Conservation (phyloP, 2,797 vertebrate genomes). For the Enteromius mattozi region DNA sequence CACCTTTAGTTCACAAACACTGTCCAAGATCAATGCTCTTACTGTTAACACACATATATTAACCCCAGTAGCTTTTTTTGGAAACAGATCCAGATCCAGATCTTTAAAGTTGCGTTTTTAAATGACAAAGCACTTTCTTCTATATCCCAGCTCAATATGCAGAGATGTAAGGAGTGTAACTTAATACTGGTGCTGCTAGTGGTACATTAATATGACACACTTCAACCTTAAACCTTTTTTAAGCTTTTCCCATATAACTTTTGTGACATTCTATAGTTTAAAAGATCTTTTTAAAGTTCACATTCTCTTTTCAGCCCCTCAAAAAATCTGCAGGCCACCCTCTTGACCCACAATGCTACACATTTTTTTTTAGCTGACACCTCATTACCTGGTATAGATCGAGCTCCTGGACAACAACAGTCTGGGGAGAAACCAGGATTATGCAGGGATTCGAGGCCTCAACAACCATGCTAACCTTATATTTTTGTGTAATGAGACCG, state of each 20-base stretch:
- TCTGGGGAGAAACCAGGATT: background rate
- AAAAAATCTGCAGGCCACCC: background rate
- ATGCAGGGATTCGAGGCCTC: background rate
- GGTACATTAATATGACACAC: background rate
- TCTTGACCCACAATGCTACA: background rate
- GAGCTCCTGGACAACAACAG: slow-evolving; percentile 3
- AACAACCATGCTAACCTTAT: too few relatives aligned
- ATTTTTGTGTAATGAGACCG: background rate
- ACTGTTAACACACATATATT: slow-evolving; percentile 5
- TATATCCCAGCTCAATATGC: background rate
- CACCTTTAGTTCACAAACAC: slow-evolving; percentile 1
- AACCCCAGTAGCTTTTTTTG: background rate
- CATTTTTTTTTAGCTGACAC: background rate
- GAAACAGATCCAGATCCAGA: slow-evolving; percentile 1
- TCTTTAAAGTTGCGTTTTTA: background rate
- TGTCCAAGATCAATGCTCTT: slow-evolving; percentile 12
- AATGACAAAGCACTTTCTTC: background rate
- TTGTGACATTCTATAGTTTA: background rate
- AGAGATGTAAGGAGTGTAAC: background rate
- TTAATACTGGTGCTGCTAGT: background rate
- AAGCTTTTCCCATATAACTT: background rate
- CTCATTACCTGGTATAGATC: background rate
- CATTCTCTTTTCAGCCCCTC: background rate
- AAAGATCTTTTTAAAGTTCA: slow-evolving; percentile 2
- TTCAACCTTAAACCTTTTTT: background rate